Conservation (phyloP, 2,797 vertebrate genomes). For the Anisognathus igniventris region DNA sequence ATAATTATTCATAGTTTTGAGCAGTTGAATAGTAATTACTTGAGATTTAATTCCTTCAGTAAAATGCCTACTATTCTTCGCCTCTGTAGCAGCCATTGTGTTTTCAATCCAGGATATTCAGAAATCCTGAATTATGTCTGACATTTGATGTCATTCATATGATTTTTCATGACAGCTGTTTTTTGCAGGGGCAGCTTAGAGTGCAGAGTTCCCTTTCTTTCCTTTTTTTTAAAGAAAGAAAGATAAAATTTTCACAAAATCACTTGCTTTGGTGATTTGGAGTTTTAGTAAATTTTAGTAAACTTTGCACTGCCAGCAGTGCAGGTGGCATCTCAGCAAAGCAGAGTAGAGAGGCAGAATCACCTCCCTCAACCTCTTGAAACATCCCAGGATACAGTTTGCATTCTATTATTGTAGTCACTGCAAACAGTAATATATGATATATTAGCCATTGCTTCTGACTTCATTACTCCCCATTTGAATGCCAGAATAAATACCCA, state of each 20-base stretch:
- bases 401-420: neutral
- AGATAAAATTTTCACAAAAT: neutral
- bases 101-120: neutral
- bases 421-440: neutral
- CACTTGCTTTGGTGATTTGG: neutral
- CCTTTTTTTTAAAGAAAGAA: neutral
- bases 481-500: neutral
- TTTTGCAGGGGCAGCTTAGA: neutral
- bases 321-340: neutral
- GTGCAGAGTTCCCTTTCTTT: neutral
- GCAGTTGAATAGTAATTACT: neutral
- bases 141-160: neutral
- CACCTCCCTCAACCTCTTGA: neutral
- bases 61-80: neutral
- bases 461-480: neutral
- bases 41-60: neutral
- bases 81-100: neutral
- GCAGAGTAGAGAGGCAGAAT: neutral
- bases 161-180: neutral
- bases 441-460: neutral
- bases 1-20: neutral
- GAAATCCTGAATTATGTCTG: neutral
- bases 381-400: neutral
- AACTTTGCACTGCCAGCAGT: neutral
- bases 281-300: neutral